Evolutionary conservation across 2,888 invertebrate genomes (phyloP).

Genomic region (Furcula furcula): DNA sequence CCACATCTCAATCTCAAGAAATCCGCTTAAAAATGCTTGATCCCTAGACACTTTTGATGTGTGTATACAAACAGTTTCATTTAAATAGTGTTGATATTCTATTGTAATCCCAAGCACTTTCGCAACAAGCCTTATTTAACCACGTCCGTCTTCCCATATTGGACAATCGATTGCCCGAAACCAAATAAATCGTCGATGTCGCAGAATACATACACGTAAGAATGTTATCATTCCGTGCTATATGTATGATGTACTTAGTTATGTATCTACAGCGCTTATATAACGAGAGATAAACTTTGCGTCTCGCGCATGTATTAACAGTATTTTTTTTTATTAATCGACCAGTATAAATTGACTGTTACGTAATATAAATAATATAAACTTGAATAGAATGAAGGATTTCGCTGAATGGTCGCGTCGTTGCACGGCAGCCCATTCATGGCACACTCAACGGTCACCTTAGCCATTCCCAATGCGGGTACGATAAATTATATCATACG

Average conservation of each 20-base stretch:
- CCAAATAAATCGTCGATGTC: too few species aligned
- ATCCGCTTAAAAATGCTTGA: too few species aligned
- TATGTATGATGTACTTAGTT: too few species aligned
- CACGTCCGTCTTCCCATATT: too few species aligned
- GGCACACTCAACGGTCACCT: conserved; percentile 55
- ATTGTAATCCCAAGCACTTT: too few species aligned
- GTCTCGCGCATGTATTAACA: conserved; percentile 22
- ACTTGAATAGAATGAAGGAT: conserved; percentile 63
- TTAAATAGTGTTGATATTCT: too few species aligned
- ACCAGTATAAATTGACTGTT: conserved; percentile 40
- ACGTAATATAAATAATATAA: conserved; percentile 57
- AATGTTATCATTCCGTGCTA: conserved; percentile 17
- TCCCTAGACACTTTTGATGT: too few species aligned
- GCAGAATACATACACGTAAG: conserved; percentile 7
- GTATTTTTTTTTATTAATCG: conserved; percentile 38
- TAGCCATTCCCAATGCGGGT: conserved; percentile 43
- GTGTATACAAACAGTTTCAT: too few species aligned
- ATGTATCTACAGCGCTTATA: conserved; percentile 23
- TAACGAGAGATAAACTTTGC: conserved; percentile 31
- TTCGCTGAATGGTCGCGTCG: conserved; percentile 54
- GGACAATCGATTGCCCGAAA: too few species aligned
- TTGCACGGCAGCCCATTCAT: conserved; percentile 58
- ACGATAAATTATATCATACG: conserved; percentile 18
- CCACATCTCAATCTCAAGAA: too few species aligned
- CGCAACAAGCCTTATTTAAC: too few species aligned